Conservation (phyloP, 2,113 vertebrate genomes). For the Vidua chalybeata region DNA sequence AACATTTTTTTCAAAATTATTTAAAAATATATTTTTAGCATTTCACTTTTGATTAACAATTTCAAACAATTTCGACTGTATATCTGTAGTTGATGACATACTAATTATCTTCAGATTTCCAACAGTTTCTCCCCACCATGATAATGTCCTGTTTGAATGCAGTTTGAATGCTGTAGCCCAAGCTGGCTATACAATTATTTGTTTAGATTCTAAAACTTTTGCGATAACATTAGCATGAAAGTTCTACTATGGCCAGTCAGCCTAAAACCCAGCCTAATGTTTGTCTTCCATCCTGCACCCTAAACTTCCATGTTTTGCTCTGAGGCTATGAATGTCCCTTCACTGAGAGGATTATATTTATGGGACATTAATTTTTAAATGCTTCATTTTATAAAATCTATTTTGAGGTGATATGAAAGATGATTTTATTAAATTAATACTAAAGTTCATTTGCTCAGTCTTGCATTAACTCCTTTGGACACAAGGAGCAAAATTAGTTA, state of each 20-base stretch:
- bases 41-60: not conserved
- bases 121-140: not conserved
- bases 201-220: slow-evolving; percentile 40
- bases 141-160: not conserved
- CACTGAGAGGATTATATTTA: not conserved
- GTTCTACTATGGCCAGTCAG: not conserved
- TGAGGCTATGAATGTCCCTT: not conserved
- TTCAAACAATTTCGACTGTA: not conserved
- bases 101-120: slow-evolving; percentile 18
- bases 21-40: not conserved
- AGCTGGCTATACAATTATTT: slow-evolving; percentile 41
- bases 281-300: not conserved
- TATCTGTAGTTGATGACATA: not conserved
- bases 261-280: not conserved
- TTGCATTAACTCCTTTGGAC: not conserved
- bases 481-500: not conserved
- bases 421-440: not conserved
- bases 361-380: not conserved
- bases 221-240: not conserved
- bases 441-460: not conserved
- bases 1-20: not conserved
- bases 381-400: not conserved
- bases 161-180: not conserved
- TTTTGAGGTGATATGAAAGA: not conserved
- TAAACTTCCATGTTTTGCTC: slow-evolving; percentile 5